Percentiles rank a stretch among this genome's conserved stretches.
Evolutionary conservation across 2,888 invertebrate species (phyloP).

Genomic region (Caenorhabditis japonica): DNA sequence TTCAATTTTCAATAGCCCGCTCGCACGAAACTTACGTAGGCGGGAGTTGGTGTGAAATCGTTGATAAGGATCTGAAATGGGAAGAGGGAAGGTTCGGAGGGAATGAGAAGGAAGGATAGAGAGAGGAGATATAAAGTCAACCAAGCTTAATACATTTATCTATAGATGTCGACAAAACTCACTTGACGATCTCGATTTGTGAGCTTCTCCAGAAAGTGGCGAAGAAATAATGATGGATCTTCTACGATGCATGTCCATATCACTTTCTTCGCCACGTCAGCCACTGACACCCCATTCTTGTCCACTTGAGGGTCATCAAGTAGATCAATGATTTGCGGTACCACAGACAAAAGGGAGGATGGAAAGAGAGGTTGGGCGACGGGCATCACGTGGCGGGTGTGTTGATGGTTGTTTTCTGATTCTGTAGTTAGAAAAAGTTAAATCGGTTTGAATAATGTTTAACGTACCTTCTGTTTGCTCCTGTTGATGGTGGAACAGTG

Average conservation of each 20-base stretch:
- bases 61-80: conserved; percentile 50
- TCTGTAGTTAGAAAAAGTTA: conserved; percentile 48
- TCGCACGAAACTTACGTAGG: conserved; percentile 49
- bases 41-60: conserved; percentile 51
- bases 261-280: conserved; percentile 95
- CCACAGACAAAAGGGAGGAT: conserved; percentile 94
- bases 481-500: conserved; percentile 83
- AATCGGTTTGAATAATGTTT: neutral
- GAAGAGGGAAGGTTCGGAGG: conserved; percentile 3
- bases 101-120: neutral
- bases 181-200: conserved; percentile 81
- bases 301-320: conserved; percentile 96
- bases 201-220: conserved; percentile 91
- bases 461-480: conserved; percentile 58
- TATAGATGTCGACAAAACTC: too few species aligned
- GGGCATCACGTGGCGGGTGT: conserved; percentile 83
- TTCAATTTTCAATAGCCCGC: too few species aligned
- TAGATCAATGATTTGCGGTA: conserved; percentile 92
- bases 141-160: too few species aligned
- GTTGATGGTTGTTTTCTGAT: conserved; percentile 63
- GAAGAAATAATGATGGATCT: conserved; percentile 92
- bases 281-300: conserved; percentile 90
- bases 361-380: conserved; percentile 95
- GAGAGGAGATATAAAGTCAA: neutral
- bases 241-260: conserved; percentile 98